These are phyloP conservation scores for Pseudomyrmex gracilis DNA, from an alignment of 1,140 invertebrate species.

Conservation along the genomic window DNA sequence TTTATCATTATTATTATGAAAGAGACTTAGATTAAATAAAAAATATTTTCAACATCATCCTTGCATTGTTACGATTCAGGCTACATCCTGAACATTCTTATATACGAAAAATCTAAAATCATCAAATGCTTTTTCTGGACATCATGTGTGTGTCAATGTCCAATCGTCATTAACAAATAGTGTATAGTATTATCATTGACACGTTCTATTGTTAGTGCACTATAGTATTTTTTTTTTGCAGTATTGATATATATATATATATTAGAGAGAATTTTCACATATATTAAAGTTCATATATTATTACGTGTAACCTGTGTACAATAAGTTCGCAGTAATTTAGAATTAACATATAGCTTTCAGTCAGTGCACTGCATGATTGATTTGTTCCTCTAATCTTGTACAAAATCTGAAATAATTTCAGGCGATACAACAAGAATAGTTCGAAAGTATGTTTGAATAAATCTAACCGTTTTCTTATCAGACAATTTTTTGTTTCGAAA, in stretches of 20 bases:
- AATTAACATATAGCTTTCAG: constrained; percentile 65
- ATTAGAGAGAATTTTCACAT: constrained; percentile 23
- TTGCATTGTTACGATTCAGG: constrained; percentile 55
- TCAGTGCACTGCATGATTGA: constrained; percentile 63
- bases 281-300: constrained; percentile 60
- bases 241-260: constrained; percentile 34
- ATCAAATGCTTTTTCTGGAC: constrained; percentile 27
- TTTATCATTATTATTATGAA: constrained; percentile 61
- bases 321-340: constrained; percentile 68
- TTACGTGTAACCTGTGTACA: constrained; percentile 63
- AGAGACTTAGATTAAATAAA: constrained; percentile 71
- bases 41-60: constrained; percentile 57
- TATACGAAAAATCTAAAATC: constrained; percentile 43
- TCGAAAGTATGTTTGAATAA: not conserved
- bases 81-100: constrained; percentile 16
- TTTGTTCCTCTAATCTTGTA: constrained; percentile 58
- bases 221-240: constrained; percentile 58
- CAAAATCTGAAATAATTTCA: constrained; percentile 67
- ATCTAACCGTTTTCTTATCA: no score
- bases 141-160: constrained; percentile 16
- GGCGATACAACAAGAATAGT: not conserved
- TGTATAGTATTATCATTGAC: not conserved
- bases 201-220: constrained; percentile 57
- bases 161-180: constrained; percentile 14
- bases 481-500: not conserved